Conservation (phyloP, 2,888 invertebrate species). For the Amphipyra berbera region DNA sequence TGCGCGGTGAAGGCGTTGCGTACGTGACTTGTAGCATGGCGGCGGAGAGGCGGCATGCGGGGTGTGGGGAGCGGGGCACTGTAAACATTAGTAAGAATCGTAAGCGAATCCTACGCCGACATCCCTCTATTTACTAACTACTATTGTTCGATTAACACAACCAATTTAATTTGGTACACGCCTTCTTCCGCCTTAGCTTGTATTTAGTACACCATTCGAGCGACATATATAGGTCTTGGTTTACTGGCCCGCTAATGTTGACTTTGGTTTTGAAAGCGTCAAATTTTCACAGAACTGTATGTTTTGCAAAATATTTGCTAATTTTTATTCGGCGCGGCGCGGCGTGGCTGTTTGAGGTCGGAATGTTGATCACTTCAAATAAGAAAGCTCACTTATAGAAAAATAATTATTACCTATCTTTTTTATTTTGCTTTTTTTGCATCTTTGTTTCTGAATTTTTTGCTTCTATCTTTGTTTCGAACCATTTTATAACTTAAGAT, state of each 20-base stretch:
- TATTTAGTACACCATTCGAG: not conserved
- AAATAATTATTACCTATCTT: too few species aligned
- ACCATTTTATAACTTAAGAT: too few species aligned
- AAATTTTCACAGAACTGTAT: slow-evolving; percentile 46
- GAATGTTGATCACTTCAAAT: slow-evolving; percentile 28
- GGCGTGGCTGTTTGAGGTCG: slow-evolving; percentile 1
- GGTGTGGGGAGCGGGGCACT: slow-evolving; percentile 57
- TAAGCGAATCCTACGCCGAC: slow-evolving; percentile 73
- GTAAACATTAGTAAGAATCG: slow-evolving; percentile 76
- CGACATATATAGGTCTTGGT: slow-evolving; percentile 15
- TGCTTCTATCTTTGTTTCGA: too few species aligned
- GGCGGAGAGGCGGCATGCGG: slow-evolving; percentile 67
- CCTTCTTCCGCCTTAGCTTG: slow-evolving; percentile 13
- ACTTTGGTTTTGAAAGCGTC: slow-evolving; percentile 40
- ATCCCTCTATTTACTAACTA: slow-evolving; percentile 76
- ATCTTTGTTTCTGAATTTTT: too few species aligned
- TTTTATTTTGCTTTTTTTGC: slow-evolving; percentile 9
- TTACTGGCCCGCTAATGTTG: slow-evolving; percentile 34
- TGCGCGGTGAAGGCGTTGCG: slow-evolving; percentile 78
- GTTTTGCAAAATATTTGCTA: slow-evolving; percentile 26
- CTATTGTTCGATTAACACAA: slow-evolving; percentile 54
- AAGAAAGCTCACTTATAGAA: too few species aligned
- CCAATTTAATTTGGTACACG: slow-evolving; percentile 54
- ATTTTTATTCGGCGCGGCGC: too few species aligned
- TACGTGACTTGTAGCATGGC: slow-evolving; percentile 87